Evolutionary conservation across 2,888 invertebrate genomes (phyloP).

Genomic region (Ophioninae sp.): DNA sequence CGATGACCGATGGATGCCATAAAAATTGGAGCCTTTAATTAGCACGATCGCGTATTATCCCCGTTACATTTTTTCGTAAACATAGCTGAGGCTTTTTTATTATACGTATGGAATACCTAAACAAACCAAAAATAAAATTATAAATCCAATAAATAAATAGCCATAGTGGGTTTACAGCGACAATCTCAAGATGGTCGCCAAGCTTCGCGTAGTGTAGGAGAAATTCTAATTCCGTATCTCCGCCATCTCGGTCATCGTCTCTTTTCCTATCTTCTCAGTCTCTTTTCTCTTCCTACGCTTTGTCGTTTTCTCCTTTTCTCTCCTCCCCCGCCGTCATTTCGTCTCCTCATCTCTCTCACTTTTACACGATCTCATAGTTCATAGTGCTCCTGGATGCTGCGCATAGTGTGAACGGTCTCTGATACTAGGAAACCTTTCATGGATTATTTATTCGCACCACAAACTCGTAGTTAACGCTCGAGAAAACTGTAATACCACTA

Average conservation of each 20-base stretch:
- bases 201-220: conserved; percentile 60
- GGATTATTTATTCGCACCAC: conserved; percentile 67
- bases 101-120: background rate
- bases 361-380: conserved; percentile 25
- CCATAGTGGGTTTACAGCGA: conserved; percentile 14
- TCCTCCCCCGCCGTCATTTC: background rate
- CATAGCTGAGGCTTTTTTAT: background rate
- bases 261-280: conserved; percentile 9
- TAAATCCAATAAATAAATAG: too few relatives aligned
- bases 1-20: too few relatives aligned
- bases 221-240: conserved; percentile 63
- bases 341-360: background rate
- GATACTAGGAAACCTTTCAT: conserved; percentile 64
- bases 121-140: conserved; percentile 32
- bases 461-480: conserved; percentile 56
- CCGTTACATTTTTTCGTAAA: background rate
- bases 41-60: background rate
- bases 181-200: conserved; percentile 39
- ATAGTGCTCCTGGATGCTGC: conserved; percentile 36
- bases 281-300: conserved; percentile 2
- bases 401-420: conserved; percentile 56
- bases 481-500: conserved; percentile 52
- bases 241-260: conserved; percentile 41
- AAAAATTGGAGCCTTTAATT: background rate
- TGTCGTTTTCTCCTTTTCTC: background rate